A percentile compares a stretch with the other conserved stretches of the same genome.
These are phyloP conservation scores for Dryobotodes eremita DNA, from an alignment of 2,888 invertebrate species.

Conservation along the genomic window DNA sequence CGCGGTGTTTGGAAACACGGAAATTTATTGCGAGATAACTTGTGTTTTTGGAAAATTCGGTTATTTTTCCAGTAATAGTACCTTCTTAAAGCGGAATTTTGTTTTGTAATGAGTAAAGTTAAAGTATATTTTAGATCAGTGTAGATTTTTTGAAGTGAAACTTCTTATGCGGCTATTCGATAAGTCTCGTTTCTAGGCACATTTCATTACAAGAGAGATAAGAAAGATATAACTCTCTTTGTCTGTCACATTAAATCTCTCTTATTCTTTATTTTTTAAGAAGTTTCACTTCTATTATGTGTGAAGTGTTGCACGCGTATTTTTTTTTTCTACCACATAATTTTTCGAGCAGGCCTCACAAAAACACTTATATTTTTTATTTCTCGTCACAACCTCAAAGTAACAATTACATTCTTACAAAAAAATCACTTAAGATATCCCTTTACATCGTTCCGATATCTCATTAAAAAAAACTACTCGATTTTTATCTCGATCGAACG, in stretches of 20 bases:
- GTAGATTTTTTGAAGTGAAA: not conserved
- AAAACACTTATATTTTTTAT: not conserved
- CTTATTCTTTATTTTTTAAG: too few relatives aligned
- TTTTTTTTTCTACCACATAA: too few relatives aligned
- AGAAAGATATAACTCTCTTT: too few relatives aligned
- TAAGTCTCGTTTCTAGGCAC: too few relatives aligned
- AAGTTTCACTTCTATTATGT: too few relatives aligned
- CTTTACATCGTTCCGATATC: not conserved
- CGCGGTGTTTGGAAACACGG: not conserved
- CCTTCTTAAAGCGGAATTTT: not conserved
- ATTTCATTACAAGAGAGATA: too few relatives aligned
- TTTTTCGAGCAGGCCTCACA: not conserved
- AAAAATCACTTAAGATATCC: not conserved
- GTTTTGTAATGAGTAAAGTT: not conserved
- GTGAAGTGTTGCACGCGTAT: too few relatives aligned
- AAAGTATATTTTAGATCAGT: not conserved
- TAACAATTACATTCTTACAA: not conserved
- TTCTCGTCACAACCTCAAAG: not conserved
- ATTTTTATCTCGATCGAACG: constrained; percentile 65
- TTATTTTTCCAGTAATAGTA: not conserved
- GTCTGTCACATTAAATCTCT: too few relatives aligned
- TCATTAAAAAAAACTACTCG: constrained; percentile 5
- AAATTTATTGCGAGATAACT: not conserved
- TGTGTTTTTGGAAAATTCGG: not conserved
- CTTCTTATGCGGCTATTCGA: not conserved